Evolutionary conservation across 2,113 vertebrate species (phyloP).

Genomic region (Dicaeum eximium): DNA sequence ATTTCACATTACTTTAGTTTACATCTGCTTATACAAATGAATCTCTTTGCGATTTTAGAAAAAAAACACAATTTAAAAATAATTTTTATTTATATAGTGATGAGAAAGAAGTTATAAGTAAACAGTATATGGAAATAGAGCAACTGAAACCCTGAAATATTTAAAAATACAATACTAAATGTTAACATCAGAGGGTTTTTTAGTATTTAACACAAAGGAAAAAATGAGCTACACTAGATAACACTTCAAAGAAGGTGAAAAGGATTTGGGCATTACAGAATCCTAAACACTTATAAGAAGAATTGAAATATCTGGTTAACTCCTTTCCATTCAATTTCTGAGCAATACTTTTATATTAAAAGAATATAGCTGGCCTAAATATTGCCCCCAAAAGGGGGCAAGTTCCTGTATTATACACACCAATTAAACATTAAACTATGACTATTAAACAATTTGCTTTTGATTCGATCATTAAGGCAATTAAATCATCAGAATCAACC

Average conservation of each 20-base stretch:
- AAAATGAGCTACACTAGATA: not conserved
- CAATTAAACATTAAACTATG: too few species aligned
- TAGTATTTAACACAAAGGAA: not conserved
- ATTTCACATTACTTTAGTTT: not conserved
- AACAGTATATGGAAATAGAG: not conserved
- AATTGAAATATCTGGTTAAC: not conserved
- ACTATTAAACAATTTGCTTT: not conserved
- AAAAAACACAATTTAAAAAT: rapidly evolving
- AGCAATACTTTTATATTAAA: not conserved
- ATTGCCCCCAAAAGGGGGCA: not conserved
- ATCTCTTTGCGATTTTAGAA: rapidly evolving
- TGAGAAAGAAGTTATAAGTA: not conserved
- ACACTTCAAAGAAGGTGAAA: not conserved
- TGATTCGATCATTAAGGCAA: not conserved
- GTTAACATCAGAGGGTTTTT: not conserved
- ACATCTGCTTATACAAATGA: not conserved
- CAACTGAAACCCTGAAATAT: not conserved
- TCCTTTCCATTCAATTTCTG: not conserved
- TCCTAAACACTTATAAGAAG: not conserved
- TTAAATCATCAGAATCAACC: not conserved
- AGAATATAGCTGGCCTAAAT: not conserved
- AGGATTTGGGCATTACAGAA: not conserved
- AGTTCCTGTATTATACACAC: not conserved
- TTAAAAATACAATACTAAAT: not conserved
- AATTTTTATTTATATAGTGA: not conserved